These are phyloP conservation scores for Meloidogyne floridensis DNA, from an alignment of 1,140 invertebrate species.

Conservation along the genomic window DNA sequence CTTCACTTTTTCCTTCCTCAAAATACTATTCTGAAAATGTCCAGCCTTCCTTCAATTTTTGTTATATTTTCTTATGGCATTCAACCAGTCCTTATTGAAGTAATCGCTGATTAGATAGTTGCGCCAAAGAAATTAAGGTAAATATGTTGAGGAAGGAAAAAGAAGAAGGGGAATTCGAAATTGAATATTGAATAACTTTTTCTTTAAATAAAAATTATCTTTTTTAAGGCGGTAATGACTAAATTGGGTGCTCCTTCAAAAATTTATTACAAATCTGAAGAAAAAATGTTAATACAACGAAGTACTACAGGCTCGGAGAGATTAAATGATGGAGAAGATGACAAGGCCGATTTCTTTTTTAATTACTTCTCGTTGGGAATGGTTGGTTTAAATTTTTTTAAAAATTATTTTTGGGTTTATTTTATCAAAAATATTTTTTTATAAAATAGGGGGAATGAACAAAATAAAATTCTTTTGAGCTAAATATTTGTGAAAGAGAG, in stretches of 20 bases:
- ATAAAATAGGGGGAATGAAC: background rate
- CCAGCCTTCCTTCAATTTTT: no score
- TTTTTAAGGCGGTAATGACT: constrained; percentile 46
- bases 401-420: constrained; percentile 11
- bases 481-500: no score
- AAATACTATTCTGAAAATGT: no score
- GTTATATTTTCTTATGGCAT: no score
- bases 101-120: no score
- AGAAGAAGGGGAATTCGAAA: no score
- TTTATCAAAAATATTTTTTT: background rate
- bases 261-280: constrained; percentile 64
- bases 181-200: background rate
- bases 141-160: no score
- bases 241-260: constrained; percentile 56
- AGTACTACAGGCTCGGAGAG: constrained; percentile 10
- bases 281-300: constrained; percentile 65
- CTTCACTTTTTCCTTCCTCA: no score
- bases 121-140: no score
- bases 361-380: constrained; percentile 64
- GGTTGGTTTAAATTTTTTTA: constrained; percentile 52
- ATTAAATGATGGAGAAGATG: constrained; percentile 35
- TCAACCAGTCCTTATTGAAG: no score
- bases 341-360: constrained; percentile 62
- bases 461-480: background rate
- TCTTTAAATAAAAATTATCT: background rate